phyloP scores from a whole-genome alignment of 2,113 vertebrate species.

The Daphoenositta chrysoptera region DNA sequence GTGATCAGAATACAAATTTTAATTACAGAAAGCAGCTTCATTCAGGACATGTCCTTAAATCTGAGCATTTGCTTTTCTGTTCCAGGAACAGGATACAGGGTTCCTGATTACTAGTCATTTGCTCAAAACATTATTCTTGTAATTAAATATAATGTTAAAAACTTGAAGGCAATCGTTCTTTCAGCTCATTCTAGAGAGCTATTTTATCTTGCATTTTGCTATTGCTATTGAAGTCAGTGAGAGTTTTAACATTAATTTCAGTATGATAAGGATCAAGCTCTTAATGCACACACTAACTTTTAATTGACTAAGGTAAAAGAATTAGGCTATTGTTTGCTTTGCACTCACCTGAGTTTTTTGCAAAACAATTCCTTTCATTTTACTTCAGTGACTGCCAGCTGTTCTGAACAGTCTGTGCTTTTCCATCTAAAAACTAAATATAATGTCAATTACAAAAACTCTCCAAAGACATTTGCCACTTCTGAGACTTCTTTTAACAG shows the following conservation, averaged over 20 bases:
- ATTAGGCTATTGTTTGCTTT: constrained; percentile 14
- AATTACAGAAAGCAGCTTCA: neutral
- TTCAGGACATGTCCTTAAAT: neutral
- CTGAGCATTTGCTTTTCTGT: neutral
- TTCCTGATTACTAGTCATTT: neutral
- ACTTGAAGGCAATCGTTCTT: neutral
- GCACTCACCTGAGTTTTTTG: neutral
- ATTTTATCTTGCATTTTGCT: neutral
- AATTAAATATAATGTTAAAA: neutral
- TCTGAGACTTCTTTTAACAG: constrained; percentile 19
- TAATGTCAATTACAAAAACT: neutral
- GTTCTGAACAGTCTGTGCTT: neutral
- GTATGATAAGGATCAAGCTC: neutral
- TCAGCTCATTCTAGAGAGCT: neutral
- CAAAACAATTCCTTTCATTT: neutral
- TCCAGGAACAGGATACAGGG: neutral
- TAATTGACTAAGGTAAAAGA: neutral
- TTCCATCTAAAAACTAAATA: neutral
- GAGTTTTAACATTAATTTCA: neutral
- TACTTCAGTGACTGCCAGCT: constrained; percentile 17
- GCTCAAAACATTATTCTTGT: neutral
- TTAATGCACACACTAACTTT: neutral
- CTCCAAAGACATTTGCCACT: neutral
- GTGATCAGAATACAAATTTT: neutral
- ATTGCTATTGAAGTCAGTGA: neutral